These are phyloP conservation scores for Drosophila gunungcola DNA, from an alignment of 1,140 invertebrate species.

Conservation along the genomic window DNA sequence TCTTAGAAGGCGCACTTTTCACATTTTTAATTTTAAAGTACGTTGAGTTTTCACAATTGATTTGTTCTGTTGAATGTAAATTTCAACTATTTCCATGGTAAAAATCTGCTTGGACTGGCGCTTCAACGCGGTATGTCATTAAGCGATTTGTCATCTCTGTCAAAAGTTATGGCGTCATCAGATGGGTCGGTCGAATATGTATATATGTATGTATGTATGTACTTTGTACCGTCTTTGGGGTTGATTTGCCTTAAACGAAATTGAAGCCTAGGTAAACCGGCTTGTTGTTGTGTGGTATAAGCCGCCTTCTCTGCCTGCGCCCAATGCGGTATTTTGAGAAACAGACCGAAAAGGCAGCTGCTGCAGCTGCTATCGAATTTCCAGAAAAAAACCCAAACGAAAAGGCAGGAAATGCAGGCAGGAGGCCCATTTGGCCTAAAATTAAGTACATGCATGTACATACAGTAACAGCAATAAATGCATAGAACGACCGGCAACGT, in stretches of 20 bases:
- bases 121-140: too few relatives aligned
- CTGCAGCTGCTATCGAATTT: conserved; percentile 60
- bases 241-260: conserved; percentile 43
- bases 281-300: conserved; percentile 35
- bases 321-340: conserved; percentile 49
- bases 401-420: conserved; percentile 46
- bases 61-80: too few relatives aligned
- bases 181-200: too few relatives aligned
- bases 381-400: conserved; percentile 26
- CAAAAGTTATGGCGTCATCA: too few relatives aligned
- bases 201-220: conserved; percentile 14
- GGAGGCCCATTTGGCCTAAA: conserved; percentile 25
- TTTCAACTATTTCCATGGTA: too few relatives aligned
- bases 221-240: conserved; percentile 34
- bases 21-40: too few relatives aligned
- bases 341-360: conserved; percentile 33
- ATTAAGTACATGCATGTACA: conserved; percentile 1
- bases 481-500: neutral
- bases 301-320: conserved; percentile 1
- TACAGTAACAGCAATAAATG: neutral
- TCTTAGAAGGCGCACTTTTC: too few relatives aligned
- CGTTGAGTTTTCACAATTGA: too few relatives aligned
- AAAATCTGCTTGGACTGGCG: too few relatives aligned
- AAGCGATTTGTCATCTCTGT: too few relatives aligned
- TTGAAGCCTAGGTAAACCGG: conserved; percentile 68